Evolutionary conservation across 1,140 invertebrate species (phyloP), one percentile per base, ranked within the genome.

Genomic region (Odontomachus brunneus): DNA sequence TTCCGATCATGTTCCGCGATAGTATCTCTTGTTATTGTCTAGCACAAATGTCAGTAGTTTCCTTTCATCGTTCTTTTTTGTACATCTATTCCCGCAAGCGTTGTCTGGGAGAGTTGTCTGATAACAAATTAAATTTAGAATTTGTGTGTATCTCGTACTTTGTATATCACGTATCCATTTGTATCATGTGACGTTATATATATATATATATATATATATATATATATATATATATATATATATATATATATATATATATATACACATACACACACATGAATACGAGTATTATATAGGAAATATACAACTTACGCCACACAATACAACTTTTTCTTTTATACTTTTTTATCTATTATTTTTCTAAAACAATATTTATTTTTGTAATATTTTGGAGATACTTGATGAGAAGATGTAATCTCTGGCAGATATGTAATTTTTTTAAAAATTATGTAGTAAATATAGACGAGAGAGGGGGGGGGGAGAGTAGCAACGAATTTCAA

Each of bases 141-240:
- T 72, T 76, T 84, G 81, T 84, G 67, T 84, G 83, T 86, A 76
- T 85, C 81, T 84, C 82, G 80, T 80, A 66, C 73, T 80, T 80
- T 80, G n/a, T 69, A 80, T 59, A 71, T 11, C 51, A 69, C 12
- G 33, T 80, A 80, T 71, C 69, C 51, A 80, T 80, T 80, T 80
- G 33, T 80, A 67, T 67, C 59, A 59, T 80, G n/a, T 69, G 38
- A 38, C 65, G 51, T 29, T 69, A 78, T 67, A 78, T 67, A 78
- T 33, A 33, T 53, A 5, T 5, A 33, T 5, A 33, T 5, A 33
- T 33, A 33, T 5, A 33, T 33, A 5, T 33, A 33, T 33, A 5
- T 33, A 44, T 11, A 44, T 44, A 5, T 5, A 5, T 5, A 33
- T 5, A 5, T 5, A 33, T 33, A 33, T 5, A 33, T 5, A 33